Percentiles rank a stretch among this genome's conserved stretches.
phyloP scores from a whole-genome alignment of 1,140 invertebrate genomes.

The Leptopilina boulardi region DNA sequence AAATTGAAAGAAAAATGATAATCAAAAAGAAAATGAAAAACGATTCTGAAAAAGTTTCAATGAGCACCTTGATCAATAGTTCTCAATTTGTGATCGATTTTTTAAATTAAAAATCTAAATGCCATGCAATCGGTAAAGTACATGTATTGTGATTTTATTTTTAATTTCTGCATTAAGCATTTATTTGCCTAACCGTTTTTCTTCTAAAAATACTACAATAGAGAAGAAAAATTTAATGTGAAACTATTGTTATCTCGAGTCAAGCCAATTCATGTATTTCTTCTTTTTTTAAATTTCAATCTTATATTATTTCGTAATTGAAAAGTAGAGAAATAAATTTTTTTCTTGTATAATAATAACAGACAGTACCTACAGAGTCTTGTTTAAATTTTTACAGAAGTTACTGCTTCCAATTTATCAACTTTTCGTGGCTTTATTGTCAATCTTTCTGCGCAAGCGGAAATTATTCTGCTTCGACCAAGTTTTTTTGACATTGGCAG shows the following conservation, averaged over 20 bases:
- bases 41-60: not conserved
- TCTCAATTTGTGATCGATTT: not conserved
- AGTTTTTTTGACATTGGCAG: no score
- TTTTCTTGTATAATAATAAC: not conserved
- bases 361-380: no score
- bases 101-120: not conserved
- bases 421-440: no score
- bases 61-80: not conserved
- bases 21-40: not conserved
- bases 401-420: no score
- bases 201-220: not conserved
- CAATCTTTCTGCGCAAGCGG: no score
- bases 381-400: no score
- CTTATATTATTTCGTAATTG: not conserved
- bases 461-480: no score
- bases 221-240: not conserved
- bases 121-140: not conserved
- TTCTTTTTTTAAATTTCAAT: not conserved
- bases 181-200: not conserved
- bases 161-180: not conserved
- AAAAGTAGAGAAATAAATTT: not conserved
- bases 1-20: not conserved
- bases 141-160: not conserved
- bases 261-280: not conserved
- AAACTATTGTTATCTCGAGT: conserved; percentile 17